Evolutionary conservation across 2,797 vertebrate species (phyloP).

Genomic region (Sphenopsis melanotis): DNA sequence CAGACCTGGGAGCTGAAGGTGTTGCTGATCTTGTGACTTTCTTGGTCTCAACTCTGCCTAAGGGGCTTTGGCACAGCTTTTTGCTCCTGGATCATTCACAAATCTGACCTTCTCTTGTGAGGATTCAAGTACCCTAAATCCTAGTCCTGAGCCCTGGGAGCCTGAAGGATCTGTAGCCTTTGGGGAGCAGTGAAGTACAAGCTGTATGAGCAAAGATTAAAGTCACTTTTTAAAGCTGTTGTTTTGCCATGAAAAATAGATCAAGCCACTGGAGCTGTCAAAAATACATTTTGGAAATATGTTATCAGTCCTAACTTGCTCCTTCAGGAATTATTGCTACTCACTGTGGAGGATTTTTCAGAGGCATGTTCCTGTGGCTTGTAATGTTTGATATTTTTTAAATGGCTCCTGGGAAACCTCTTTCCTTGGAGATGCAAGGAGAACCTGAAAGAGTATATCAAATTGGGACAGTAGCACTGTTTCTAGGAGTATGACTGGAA

Average conservation of each 20-base stretch:
- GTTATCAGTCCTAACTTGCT: neutral
- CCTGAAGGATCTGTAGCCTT: neutral
- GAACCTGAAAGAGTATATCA: neutral
- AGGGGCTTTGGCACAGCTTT: neutral
- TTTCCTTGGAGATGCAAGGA: neutral
- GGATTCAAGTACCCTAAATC: neutral
- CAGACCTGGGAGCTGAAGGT: neutral
- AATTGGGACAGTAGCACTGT: neutral
- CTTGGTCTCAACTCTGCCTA: neutral
- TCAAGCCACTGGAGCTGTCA: neutral
- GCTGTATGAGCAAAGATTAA: neutral
- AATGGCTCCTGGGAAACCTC: neutral
- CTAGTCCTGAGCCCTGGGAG: neutral
- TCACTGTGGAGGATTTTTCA: neutral
- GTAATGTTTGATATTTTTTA: neutral
- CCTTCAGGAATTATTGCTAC: neutral
- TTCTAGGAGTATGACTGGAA: neutral
- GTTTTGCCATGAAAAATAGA: slow-evolving; percentile 3
- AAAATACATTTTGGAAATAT: neutral
- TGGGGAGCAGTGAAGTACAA: neutral
- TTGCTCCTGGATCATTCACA: neutral
- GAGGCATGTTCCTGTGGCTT: neutral
- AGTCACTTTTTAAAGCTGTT: neutral
- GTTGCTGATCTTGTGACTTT: neutral
- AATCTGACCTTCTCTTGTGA: neutral